Percentiles rank a stretch among this genome's conserved stretches.
These are phyloP conservation scores for Amorpha juglandis DNA, from an alignment of 2,888 invertebrate species.

Conservation along the genomic window DNA sequence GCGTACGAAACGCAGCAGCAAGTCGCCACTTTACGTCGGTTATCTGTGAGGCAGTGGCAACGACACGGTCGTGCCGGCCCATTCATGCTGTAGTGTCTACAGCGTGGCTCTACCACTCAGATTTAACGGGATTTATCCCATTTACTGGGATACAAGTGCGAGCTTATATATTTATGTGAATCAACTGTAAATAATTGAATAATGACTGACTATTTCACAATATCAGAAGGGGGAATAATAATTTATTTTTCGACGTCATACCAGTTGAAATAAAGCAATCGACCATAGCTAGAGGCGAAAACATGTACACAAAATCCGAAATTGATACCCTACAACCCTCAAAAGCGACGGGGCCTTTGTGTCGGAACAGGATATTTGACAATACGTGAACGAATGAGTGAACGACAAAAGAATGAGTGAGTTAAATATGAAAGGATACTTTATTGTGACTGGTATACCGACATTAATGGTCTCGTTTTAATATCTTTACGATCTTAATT, in stretches of 20 bases:
- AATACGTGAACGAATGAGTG: constrained; percentile 25
- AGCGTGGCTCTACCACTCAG: no score
- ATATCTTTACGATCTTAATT: constrained; percentile 26
- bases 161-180: no score
- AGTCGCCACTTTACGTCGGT: no score
- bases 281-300: not conserved
- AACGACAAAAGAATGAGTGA: constrained; percentile 24
- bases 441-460: constrained; percentile 22
- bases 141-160: no score
- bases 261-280: not conserved
- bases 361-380: constrained; percentile 20
- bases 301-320: constrained; percentile 17
- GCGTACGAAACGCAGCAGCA: no score
- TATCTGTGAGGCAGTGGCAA: no score
- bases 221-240: not conserved
- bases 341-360: constrained; percentile 14
- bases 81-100: no score
- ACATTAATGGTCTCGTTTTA: constrained; percentile 22
- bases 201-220: not conserved
- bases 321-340: constrained; percentile 20
- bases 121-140: no score
- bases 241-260: not conserved
- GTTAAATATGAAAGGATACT: constrained; percentile 19
- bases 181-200: not conserved
- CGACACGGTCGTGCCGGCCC: no score